Evolutionary conservation across 30 jellyfish, hydroid and myxozoan genomes (phyloP), one percentile per base, ranked within the genome.

Genomic region (Pseudorhiza aurosa): DNA sequence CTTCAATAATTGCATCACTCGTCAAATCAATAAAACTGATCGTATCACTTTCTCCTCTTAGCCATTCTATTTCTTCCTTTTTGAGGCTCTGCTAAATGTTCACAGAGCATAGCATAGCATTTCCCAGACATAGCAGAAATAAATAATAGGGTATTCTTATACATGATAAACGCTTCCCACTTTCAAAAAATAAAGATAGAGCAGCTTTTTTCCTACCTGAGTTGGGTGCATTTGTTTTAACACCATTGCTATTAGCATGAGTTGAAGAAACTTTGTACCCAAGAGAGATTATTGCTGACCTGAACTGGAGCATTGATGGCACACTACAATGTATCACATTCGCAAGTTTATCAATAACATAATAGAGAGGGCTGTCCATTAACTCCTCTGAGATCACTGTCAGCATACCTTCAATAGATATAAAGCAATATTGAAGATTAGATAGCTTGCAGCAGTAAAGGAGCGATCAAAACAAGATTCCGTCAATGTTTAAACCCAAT

Each of bases 171-270:
- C 19, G 24, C 28, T 18, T n/a, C 58, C 4, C 36, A 22, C 33
- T 21, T 40, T 21, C n/a, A 39, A 60, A n/a, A 47, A 27, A 21
- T 58, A 19, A 32, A 35, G 42, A 55, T 0, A 74, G 14, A 19
- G 8, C 51, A 35, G 22, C 27, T 32, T 22, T 25, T 57, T 37
- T 17, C 85, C 3, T 69, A 91, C 98, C 98, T 14, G 91, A 44
- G 9, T 46, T 64, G 8, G 98, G 97, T 25, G 99, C 99, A 88
- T 82, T 70, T 5, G 99, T 94, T 73, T 94, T 94, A 2, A 94
- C 43, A 10, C 96, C 97, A 58, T 67, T 80, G 81, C 92, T 62
- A 65, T 94, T 88, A 3, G 96, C 96, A 76, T 94, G 99, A 6
- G 99, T 60, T 21, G 87, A 60, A n/a, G 99, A 94, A 21, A 94